Conservation (phyloP, 2,113 vertebrate genomes). For the Heliornis fulica region DNA sequence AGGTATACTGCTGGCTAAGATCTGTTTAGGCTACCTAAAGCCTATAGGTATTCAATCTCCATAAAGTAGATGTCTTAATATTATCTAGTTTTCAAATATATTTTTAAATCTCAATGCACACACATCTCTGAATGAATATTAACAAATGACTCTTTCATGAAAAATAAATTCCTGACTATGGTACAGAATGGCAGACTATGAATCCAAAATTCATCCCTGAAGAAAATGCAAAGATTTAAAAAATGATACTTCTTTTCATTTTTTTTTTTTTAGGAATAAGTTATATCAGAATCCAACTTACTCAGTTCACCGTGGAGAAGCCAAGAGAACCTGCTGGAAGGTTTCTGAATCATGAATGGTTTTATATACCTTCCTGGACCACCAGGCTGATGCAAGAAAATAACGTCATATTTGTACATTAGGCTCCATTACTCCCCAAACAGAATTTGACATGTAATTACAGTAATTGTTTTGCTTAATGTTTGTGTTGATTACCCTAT, state of each 20-base stretch:
- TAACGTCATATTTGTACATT: conserved; percentile 54
- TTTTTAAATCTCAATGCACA: background rate
- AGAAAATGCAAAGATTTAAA: background rate
- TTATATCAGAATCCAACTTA: conserved; percentile 39
- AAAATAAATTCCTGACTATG: background rate
- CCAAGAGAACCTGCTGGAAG: conserved; percentile 43
- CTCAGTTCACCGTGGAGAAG: conserved; percentile 52
- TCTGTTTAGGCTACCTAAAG: background rate
- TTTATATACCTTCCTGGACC: conserved; percentile 59
- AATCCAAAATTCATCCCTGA: background rate
- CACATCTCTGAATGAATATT: background rate
- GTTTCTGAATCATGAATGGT: conserved; percentile 30
- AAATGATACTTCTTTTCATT: background rate
- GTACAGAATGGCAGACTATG: fast-evolving
- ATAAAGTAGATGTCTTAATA: background rate
- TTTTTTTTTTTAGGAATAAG: background rate
- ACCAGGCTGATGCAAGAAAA: conserved; percentile 66
- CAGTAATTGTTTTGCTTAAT: conserved; percentile 40
- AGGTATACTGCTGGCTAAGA: background rate
- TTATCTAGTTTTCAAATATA: background rate
- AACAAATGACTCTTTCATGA: background rate
- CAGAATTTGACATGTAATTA: conserved; percentile 47
- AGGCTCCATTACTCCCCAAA: conserved; percentile 56
- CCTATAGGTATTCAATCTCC: background rate
- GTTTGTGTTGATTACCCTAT: conserved; percentile 26